Evolutionary conservation across 2,113 vertebrate genomes (phyloP).

Genomic region (Chlamydotis undulata): DNA sequence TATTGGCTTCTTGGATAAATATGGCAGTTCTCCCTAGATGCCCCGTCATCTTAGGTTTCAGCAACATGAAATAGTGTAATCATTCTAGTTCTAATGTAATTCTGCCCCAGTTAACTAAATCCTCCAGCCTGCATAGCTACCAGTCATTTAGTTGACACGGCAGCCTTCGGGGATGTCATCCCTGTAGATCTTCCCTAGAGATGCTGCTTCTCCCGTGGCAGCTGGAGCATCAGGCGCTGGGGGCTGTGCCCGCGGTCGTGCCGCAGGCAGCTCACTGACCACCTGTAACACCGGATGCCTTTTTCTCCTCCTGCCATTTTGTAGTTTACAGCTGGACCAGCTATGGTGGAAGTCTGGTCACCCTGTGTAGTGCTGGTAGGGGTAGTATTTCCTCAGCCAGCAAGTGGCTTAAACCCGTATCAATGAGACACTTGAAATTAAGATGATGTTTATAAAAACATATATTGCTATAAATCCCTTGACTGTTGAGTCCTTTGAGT

Average conservation of each 20-base stretch:
- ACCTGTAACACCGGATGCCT: neutral
- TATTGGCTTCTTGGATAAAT: constrained; percentile 13
- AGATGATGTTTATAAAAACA: neutral
- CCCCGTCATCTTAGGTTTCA: constrained; percentile 12
- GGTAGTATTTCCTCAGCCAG: neutral
- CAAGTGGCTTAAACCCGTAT: neutral
- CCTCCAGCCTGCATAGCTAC: neutral
- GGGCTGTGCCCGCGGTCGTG: neutral
- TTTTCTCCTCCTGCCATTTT: neutral
- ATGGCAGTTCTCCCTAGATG: neutral
- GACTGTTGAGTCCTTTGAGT: neutral
- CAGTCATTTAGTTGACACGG: neutral
- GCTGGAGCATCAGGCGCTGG: neutral
- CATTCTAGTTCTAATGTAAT: constrained; percentile 43
- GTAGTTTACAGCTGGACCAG: neutral
- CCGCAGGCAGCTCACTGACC: neutral
- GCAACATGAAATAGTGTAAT: constrained; percentile 23
- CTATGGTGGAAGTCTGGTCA: neutral
- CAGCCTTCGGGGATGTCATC: neutral
- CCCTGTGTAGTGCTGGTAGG: neutral
- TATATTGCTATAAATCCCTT: neutral
- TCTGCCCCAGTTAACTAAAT: constrained; percentile 37
- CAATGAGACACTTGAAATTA: neutral
- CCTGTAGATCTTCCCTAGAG: neutral
- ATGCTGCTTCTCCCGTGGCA: neutral